phyloP scores from a whole-genome alignment of 2,797 vertebrate species.

The Argyrosomus regius region DNA sequence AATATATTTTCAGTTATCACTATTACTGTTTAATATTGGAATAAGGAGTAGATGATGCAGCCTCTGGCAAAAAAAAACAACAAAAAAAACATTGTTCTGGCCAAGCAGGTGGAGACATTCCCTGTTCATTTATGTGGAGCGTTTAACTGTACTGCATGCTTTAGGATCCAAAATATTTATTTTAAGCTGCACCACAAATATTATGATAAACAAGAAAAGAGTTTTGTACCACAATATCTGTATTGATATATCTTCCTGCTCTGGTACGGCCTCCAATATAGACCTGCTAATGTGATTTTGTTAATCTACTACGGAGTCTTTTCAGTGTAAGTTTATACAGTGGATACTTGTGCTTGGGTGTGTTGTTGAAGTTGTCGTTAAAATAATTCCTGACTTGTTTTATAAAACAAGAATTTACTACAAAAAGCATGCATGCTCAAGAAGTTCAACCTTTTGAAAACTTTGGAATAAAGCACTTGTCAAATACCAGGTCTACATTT shows the following conservation, averaged over 20 bases:
- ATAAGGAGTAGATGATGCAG: slow-evolving; percentile 3
- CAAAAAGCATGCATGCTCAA: slow-evolving; percentile 28
- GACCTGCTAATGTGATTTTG: slow-evolving; percentile 15
- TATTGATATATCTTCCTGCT: slow-evolving; percentile 11
- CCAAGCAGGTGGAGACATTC: slow-evolving; percentile 20
- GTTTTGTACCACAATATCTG: slow-evolving; percentile 31
- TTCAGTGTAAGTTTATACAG: slow-evolving; percentile 37
- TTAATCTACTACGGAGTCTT: slow-evolving; percentile 15
- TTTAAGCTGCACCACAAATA: slow-evolving; percentile 24
- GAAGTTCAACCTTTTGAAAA: slow-evolving; percentile 19
- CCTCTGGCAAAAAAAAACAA: not conserved
- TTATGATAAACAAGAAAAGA: slow-evolving; percentile 1
- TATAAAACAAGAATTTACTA: slow-evolving; percentile 27
- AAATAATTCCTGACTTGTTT: slow-evolving; percentile 49
- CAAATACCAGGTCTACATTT: slow-evolving; percentile 46
- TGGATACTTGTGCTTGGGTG: slow-evolving; percentile 56
- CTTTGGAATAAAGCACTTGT: slow-evolving; percentile 53
- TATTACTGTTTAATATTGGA: slow-evolving; percentile 11
- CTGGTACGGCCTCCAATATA: not conserved
- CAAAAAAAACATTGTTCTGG: not conserved
- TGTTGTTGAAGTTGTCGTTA: slow-evolving; percentile 43
- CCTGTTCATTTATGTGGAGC: slow-evolving; percentile 16
- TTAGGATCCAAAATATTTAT: slow-evolving; percentile 20
- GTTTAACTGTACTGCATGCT: slow-evolving; percentile 11
- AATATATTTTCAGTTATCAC: slow-evolving; percentile 1